phyloP scores from a whole-genome alignment of 1,140 invertebrate genomes.

The Drosophila eugracilis region DNA sequence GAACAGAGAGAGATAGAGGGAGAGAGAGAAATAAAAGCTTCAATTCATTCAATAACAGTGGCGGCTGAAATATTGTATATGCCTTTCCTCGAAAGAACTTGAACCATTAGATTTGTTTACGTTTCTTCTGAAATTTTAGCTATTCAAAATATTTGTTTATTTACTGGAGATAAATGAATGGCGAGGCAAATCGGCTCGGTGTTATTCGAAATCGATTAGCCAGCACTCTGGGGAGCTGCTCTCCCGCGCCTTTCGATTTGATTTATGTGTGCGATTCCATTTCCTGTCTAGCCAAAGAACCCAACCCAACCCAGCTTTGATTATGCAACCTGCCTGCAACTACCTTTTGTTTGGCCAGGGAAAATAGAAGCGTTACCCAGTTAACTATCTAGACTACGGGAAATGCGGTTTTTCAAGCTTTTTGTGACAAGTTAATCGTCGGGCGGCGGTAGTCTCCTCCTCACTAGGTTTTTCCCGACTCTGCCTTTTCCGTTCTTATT shows the following conservation, averaged over 20 bases:
- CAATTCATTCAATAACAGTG: slow-evolving; percentile 17
- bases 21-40: no score
- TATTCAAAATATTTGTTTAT: slow-evolving; percentile 48
- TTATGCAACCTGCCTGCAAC: slow-evolving; percentile 74
- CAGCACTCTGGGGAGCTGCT: neutral
- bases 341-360: slow-evolving; percentile 52
- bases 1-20: neutral
- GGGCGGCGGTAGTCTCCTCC: neutral
- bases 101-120: slow-evolving; percentile 38
- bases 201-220: slow-evolving; percentile 34
- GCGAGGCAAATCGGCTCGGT: slow-evolving; percentile 8
- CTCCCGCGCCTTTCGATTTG: neutral
- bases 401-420: slow-evolving; percentile 45
- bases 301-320: slow-evolving; percentile 57
- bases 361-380: slow-evolving; percentile 64
- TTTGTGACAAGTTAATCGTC: slow-evolving; percentile 65
- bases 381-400: slow-evolving; percentile 45
- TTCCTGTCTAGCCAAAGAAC: slow-evolving; percentile 64
- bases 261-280: slow-evolving; percentile 48
- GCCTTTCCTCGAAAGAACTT: slow-evolving; percentile 2
- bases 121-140: slow-evolving; percentile 17
- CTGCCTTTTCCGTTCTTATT: slow-evolving; percentile 43
- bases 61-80: slow-evolving; percentile 3
- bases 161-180: slow-evolving; percentile 34
- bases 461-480: slow-evolving; percentile 21